phyloP scores from a whole-genome alignment of 1,140 invertebrate genomes.

The Phymastichus coffea region DNA sequence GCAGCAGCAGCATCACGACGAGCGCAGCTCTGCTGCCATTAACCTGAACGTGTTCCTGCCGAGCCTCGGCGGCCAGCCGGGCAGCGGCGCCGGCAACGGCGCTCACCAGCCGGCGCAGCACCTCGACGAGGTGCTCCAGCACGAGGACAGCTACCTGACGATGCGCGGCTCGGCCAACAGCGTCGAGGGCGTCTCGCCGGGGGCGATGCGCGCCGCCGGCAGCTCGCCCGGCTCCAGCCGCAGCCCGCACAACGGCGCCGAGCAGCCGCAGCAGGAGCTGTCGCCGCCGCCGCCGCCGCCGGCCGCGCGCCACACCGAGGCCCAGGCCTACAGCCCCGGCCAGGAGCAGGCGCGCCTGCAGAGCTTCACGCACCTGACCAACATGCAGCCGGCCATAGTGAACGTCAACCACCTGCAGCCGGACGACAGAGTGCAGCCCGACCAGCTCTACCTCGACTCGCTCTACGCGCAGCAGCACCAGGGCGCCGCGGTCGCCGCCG shows the following conservation, averaged over 20 bases:
- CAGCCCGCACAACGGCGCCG: slow-evolving; percentile 48
- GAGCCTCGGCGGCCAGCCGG: slow-evolving; percentile 21
- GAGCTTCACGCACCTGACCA: slow-evolving; percentile 48
- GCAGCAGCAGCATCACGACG: slow-evolving; percentile 30
- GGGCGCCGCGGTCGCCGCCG: neutral
- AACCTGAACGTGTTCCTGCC: slow-evolving; percentile 38
- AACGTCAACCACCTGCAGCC: slow-evolving; percentile 41
- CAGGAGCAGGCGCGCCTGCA: slow-evolving; percentile 45
- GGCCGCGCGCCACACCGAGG: slow-evolving; percentile 5
- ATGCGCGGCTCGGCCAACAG: slow-evolving; percentile 25
- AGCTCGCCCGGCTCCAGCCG: slow-evolving; percentile 49
- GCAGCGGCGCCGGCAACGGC: slow-evolving; percentile 2
- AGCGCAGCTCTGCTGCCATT: slow-evolving; percentile 40
- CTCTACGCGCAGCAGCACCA: slow-evolving; percentile 42
- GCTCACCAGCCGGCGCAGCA: slow-evolving; percentile 44
- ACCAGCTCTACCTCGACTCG: slow-evolving; percentile 47
- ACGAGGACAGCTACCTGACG: slow-evolving; percentile 42
- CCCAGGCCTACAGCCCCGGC: slow-evolving; percentile 40
- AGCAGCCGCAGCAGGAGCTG: slow-evolving; percentile 29
- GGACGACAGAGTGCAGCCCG: slow-evolving; percentile 37
- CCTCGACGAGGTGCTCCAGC: slow-evolving; percentile 43
- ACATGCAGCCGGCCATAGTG: slow-evolving; percentile 44
- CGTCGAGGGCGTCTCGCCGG: slow-evolving; percentile 34
- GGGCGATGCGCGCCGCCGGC: slow-evolving; percentile 41
- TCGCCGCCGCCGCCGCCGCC: slow-evolving; percentile 1